Base-by-base conservation (phyloP, 2,113 vertebrate genomes). In the Aythya baeri region DNA sequence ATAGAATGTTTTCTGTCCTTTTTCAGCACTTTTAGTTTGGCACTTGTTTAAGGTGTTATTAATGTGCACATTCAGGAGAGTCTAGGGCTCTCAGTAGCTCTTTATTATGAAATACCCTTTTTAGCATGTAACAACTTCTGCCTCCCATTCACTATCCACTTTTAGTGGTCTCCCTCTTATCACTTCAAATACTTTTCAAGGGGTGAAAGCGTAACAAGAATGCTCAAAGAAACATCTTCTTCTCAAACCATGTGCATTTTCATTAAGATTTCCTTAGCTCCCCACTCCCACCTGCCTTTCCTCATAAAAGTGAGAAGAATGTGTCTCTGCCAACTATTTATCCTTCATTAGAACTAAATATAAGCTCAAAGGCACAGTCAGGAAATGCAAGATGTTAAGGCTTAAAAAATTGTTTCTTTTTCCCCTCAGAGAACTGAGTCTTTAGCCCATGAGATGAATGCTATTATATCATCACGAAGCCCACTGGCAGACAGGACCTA, bases 11-110 rank as follows among this genome's bases (percentile, higher is more conserved):
- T 91, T 59, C 89, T n/a, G 31, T 49, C 62, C 74, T 63, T 89
- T 89, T 94, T 81, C 71, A 79, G 74, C 65, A 83, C 67, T 96
- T 97, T 92, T 50, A 81, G 49, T 95, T 88, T 92, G 89, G 57
- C 86, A 89, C 43, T 93, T 94, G 52, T 91, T 94, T 89, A 94
- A 91, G 83, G 61, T 71, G 71, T 94, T 92, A 94, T 89, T 92
- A 91, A 94, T 79, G 84, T 70, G 62, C 44, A 87, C 74, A 83
- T 76, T 94, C 32, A 26, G 73, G 81, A 55, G 2, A 80, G 23
- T 78, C 78, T 78, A 94, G 63, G 78, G 83, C 44, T 55, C 49
- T 82, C 88, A 84, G 52, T 90, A 94, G 86, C 54, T 93, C 88
- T 89, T 44, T 91, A 54, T 92, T 84, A 85, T 6, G 6, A 93